Base-by-base conservation (phyloP, 2,797 vertebrate species). In the Micromesistius poutassou region DNA sequence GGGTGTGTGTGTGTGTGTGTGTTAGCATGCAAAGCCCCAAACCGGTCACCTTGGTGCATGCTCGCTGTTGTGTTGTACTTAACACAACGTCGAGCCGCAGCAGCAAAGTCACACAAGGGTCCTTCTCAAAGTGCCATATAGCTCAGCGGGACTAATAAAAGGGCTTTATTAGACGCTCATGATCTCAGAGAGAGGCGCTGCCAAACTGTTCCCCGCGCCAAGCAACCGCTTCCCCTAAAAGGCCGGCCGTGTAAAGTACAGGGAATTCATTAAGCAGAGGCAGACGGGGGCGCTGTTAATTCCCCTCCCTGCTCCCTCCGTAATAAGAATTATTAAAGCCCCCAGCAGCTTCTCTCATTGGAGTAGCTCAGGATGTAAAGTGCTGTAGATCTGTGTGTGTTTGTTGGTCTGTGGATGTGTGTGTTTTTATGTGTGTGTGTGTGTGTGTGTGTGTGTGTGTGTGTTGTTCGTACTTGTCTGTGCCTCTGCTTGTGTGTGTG, bases 151-250 rank as follows among this genome's bases (percentile, higher is more conserved):
- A 78, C 81, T 84, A 77, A 85, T 87, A 81, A 80, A 90, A 85
- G 77, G 31, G 78, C 84, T 84, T 76, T 83, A 86, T 88, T 80
- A 83, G 78, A 80, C 36, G 74, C 83, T 78, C 78, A n/a, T 78
- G 78, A 85, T 79, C 79, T 74, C 13, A 25, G 73, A 77, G 33
- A 79, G 14, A 0, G n/a, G n/a, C 35, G 82, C 83, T 81, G 86
- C 88, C 87, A 88, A 85, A 88, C 83, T 7, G 82, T 76, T 82
- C 73, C 5, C 55, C 22, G 85, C 86, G 87, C 89, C 88, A 89
- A 85, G 83, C 71, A 77, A 78, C 83, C 73, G 79, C 86, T 92
- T 90, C 85, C 78, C 66, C 77, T 76, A 79, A 84, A 76, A 83
- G 81, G 78, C 76, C 5, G 8, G 82, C 79, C 81, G 81, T 84